A percentile compares a stretch with the other conserved stretches of the same genome.
phyloP scores from a whole-genome alignment of 2,888 invertebrate genomes.

The Leptopilina drosophilae region DNA sequence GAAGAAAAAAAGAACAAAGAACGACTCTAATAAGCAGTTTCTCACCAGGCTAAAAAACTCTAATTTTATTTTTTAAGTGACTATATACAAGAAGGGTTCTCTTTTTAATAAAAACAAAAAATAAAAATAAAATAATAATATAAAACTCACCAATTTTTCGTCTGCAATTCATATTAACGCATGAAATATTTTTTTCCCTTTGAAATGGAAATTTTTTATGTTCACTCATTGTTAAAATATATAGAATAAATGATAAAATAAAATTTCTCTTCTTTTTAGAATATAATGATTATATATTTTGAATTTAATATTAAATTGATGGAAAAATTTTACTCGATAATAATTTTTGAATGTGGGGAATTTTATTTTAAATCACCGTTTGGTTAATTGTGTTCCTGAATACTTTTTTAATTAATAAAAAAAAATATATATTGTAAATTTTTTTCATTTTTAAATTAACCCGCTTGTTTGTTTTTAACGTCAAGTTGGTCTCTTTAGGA shows the following conservation, averaged over 20 bases:
- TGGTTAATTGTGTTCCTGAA: no score
- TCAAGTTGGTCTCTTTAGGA: no score
- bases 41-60: constrained; percentile 15
- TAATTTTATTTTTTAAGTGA: constrained; percentile 30
- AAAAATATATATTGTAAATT: no score
- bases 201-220: constrained; percentile 29
- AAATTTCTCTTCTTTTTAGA: background rate
- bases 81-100: background rate
- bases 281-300: no score
- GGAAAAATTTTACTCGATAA: no score
- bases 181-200: constrained; percentile 25
- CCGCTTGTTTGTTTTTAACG: no score
- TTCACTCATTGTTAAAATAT: background rate
- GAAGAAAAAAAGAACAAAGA: background rate
- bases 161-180: constrained; percentile 11
- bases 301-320: no score
- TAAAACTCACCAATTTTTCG: constrained; percentile 6
- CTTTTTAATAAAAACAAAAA: background rate
- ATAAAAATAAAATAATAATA: no score
- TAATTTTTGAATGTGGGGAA: no score
- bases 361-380: no score
- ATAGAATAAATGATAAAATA: background rate
- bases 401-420: no score
- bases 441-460: no score
- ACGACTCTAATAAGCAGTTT: constrained; percentile 38